Base-by-base conservation (phyloP, 2,888 invertebrate species). In the Pilophorus perplexus region DNA sequence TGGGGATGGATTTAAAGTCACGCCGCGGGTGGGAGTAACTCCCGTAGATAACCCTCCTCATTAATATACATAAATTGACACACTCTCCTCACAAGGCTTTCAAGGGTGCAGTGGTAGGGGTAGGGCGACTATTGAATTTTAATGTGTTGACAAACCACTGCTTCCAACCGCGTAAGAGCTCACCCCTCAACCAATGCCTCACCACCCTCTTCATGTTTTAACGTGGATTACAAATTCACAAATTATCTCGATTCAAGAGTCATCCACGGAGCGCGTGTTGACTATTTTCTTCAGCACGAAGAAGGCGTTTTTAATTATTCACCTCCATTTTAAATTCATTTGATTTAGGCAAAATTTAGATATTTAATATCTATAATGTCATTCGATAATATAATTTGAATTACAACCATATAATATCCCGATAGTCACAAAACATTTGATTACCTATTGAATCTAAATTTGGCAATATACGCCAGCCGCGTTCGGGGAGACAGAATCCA, bases 61-160 rank as follows among this genome's bases (percentile, higher is more conserved):
- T 64, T 64, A 64, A 64, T 64, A 64, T 54, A 54, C 65, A 64
- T 64, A 64, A 64, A 64, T 64, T 64, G 65, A 64, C 65, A 64
- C 42, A 60, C 60, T 60, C 60, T 46, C 33, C 44, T 42, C 4
- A 20, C 27, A n/a, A 46, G 22, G 23, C 16, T 28, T 60, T 28
- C 52, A 16, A 52, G 28, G 28, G 52, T 18, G 5, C 27, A 12
- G 18, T 10, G 25, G 16, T n/a, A 52, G 28, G 52, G 23, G 23
- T 46, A 54, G 54, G 65, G 65, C 20, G 65, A 46, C 65, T 64
- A 64, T 64, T 64, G 65, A 64, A 64, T 64, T 64, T 64, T 64
- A 64, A 64, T 64, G 65, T 64, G 65, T 64, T 64, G 62, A 62
- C 62, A 48, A 59, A 59, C 59, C 42, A 16, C 52, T 52, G 52